Evolutionary conservation across 2,888 invertebrate genomes (phyloP).

Genomic region (Cynaeus angustus): DNA sequence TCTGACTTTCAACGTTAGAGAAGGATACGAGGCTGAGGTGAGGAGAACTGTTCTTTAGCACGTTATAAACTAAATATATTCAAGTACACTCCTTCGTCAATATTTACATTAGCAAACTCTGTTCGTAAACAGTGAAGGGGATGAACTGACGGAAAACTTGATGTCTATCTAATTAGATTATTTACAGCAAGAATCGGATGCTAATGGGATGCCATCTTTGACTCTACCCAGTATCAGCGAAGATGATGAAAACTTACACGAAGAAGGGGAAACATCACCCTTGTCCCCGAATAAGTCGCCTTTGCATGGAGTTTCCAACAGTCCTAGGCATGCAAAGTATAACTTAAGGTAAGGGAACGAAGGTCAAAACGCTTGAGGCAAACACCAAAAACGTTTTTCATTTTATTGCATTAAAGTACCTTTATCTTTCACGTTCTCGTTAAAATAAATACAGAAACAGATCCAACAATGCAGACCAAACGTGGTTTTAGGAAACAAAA

Average conservation of each 20-base stretch:
- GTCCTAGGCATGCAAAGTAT: conserved; percentile 82
- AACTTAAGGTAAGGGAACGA: conserved; percentile 69
- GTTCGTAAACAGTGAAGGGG: background rate
- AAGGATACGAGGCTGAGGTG: conserved; percentile 93
- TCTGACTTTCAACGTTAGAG: conserved; percentile 93
- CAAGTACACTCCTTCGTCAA: conserved; percentile 20
- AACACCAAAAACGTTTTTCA: too few species aligned
- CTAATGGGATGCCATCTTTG: conserved; percentile 85
- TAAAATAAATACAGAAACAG: too few species aligned
- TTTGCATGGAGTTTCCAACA: conserved; percentile 72
- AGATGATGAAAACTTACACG: conserved; percentile 90
- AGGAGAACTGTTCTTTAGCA: background rate
- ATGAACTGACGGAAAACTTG: background rate
- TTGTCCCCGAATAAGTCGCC: conserved; percentile 80
- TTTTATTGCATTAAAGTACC: too few species aligned
- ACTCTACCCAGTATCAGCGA: conserved; percentile 95
- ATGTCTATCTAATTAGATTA: conserved; percentile 18
- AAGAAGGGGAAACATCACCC: conserved; percentile 80
- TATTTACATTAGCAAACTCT: conserved; percentile 18
- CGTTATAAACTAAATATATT: conserved; percentile 17
- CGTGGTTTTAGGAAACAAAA: too few species aligned
- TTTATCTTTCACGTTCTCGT: too few species aligned
- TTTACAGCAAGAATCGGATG: conserved; percentile 80
- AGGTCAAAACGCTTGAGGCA: too few species aligned
- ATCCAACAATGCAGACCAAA: too few species aligned